Base-by-base conservation (phyloP, 2,113 vertebrate genomes). In the Ondatra zibethicus region DNA sequence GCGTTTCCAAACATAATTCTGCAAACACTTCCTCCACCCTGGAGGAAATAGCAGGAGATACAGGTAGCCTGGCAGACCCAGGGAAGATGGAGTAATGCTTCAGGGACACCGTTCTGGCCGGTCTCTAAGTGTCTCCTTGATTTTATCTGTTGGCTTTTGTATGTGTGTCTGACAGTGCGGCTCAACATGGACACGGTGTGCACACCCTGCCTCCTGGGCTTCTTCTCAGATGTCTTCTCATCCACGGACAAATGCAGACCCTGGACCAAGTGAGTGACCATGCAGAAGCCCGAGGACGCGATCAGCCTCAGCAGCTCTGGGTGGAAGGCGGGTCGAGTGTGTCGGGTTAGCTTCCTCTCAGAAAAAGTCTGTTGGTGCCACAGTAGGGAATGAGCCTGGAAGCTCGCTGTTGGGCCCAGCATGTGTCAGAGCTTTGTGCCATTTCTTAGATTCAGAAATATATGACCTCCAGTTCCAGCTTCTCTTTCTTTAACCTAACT, bases 191-290 rank as follows among this genome's bases (percentile, higher is more conserved):
- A 99, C 95, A 99, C 98, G 0, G 90, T 73, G 36, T 99, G 99
- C 3, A 3, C 82, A 47, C 97, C 98, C 0, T 99, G 99, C 97
- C 98, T 97, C 23, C 89, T 93, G 16, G 99, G 99, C 93, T 99
- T 98, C 98, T 99, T 99, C 98, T 99, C 99, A 1, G 97, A 98
- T 7, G 45, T 96, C 3, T 94, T 95, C 65, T 99, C 98, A n/a
- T 97, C 98, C 72, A 98, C 91, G 0, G 98, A 99, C 0, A 87
- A 97, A 5, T 99, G 99, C 98, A 99, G 98, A 98, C 98, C 96
- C 55, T 99, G 99, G 99, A 99, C 99, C 52, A 99, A 99, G 99
- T 99, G 98, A 99, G 99, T 98, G 19, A 58, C 13, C 1, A 3
- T 0, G 1, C 36, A 72, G 58, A 39, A 68, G 31, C 87, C 42